Base-by-base conservation (phyloP, 2,888 invertebrate species). In the Hydriomena furcata region DNA sequence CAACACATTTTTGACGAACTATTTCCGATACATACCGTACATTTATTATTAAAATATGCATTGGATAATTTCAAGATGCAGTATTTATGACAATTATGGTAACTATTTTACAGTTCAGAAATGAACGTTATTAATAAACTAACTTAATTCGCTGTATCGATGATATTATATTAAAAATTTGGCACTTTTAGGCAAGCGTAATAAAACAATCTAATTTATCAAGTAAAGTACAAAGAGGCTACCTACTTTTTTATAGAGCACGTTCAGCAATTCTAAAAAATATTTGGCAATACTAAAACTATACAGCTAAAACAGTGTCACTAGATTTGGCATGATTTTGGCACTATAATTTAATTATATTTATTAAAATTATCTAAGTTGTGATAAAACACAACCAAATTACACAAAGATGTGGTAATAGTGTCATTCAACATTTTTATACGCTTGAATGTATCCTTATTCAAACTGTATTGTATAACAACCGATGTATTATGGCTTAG, bases 371-470 rank as follows among this genome's bases (percentile, higher is more conserved):
- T 70, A 60, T 74, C 80, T 81, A 82, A 68, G 77, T 82, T 81
- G 81, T 73, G 66, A 77, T 79, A 82, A 82, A 87, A 88, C 88
- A 88, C 88, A 88, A 89, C 88, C 88, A 87, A 80, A 87, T 82
- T 82, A 2, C 17, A 17, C 17, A 17, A 17, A 4, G 17, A 17
- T 4, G 17, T 17, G 4, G 2, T 3, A 17, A 17, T 17, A 3
- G 17, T 3, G 17, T 17, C 17, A 17, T 17, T 17, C 17, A 17
- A 17, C 2, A 17, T 17, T 3, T 3, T 17, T 3, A 3, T 2
- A 17, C 17, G 17, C 17, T 17, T 17, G 2, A 3, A 17, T 17
- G 17, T 4, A n/a, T n/a, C n/a, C n/a, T n/a, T n/a, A n/a, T n/a
- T n/a, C n/a, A n/a, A n/a, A n/a, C n/a, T n/a, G n/a, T n/a, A n/a